Evolutionary conservation across 1,140 invertebrate genomes (phyloP).

Genomic region (Teleopsis dalmanni): DNA sequence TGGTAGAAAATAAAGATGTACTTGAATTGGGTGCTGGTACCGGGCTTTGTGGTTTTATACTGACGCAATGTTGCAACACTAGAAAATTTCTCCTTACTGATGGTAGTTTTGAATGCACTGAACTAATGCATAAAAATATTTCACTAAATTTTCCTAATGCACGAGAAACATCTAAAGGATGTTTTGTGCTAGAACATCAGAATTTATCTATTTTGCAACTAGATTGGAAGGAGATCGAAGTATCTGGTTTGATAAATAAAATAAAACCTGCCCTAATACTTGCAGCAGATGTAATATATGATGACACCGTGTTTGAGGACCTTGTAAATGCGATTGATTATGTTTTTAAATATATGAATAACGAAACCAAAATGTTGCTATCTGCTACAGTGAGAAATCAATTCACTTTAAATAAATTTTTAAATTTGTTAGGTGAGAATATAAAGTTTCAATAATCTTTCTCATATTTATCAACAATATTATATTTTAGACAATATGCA

Average conservation of each 20-base stretch:
- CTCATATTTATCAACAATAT: background rate
- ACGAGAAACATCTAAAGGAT: background rate
- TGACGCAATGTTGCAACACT: constrained; percentile 17
- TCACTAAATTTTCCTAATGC: constrained; percentile 19
- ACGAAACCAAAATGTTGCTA: constrained; percentile 24
- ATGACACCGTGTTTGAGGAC: constrained; percentile 26
- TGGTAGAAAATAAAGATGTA: constrained; percentile 21
- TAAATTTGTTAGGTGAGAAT: constrained; percentile 21
- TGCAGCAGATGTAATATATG: constrained; percentile 39
- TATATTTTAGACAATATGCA: background rate
- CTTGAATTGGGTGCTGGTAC: constrained; percentile 36
- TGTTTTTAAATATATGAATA: constrained; percentile 17
- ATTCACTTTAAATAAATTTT: constrained; percentile 29
- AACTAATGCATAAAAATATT: constrained; percentile 34
- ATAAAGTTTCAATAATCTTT: background rate
- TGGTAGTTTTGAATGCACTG: constrained; percentile 29
- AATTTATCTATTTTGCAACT: constrained; percentile 8
- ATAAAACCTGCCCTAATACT: constrained; percentile 20
- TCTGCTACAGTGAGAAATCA: constrained; percentile 38
- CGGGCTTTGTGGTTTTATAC: constrained; percentile 30
- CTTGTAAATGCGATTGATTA: constrained; percentile 24
- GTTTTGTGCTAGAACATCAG: background rate
- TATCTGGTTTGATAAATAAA: constrained; percentile 16
- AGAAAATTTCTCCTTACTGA: constrained; percentile 30
- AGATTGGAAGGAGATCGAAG: constrained; percentile 19